Base-by-base conservation (phyloP, 2,113 vertebrate species). In the Alexandromys fortis region DNA sequence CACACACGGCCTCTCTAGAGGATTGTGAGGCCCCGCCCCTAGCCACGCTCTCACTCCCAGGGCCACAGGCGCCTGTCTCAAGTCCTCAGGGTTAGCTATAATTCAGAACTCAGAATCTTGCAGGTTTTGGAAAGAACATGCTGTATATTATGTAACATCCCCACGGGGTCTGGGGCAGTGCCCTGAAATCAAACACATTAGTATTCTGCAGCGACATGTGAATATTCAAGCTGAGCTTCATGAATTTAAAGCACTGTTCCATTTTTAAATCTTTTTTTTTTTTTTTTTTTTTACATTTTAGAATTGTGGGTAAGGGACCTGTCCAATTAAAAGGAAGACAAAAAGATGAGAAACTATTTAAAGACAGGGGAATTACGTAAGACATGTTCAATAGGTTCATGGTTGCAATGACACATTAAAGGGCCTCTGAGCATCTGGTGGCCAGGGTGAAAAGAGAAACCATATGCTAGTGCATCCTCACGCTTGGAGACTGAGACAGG, bases 251-350 rank as follows among this genome's bases (percentile, higher is more conserved):
- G 87, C 88, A 67, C 33, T 4, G 19, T 86, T 94, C 90, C 28
- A 38, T 91, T 96, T 96, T 95, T 93, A 92, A 89, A 89, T 78
- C 58, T 94, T 61, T 49, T 97, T 94, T 72, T 28, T 28, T 55
- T 94, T 61, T 49, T 97, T 94, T 72, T 58, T 58, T 58, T 58
- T 58, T 16, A 78, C 55, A 92, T 85, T 94, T 96, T 86, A 73
- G 73, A 94, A 87, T 91, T 68, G 14, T 94, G 86, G 42, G 77
- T 91, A 96, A 91, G 58, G 63, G 55, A 67, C 35, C 65, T 89
- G 19, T 83, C 88, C 33, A 78, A 61, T 72, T 77, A 92, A 94
- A 92, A 91, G 38, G 49, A 94, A 95, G 73, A 68, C 38, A 86
- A 91, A 96, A 95, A 85, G 47, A 90, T 76, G 49, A 61, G 87